These are phyloP conservation scores for Drosophila serrata DNA, from an alignment of 1,140 invertebrate species.

Conservation along the genomic window DNA sequence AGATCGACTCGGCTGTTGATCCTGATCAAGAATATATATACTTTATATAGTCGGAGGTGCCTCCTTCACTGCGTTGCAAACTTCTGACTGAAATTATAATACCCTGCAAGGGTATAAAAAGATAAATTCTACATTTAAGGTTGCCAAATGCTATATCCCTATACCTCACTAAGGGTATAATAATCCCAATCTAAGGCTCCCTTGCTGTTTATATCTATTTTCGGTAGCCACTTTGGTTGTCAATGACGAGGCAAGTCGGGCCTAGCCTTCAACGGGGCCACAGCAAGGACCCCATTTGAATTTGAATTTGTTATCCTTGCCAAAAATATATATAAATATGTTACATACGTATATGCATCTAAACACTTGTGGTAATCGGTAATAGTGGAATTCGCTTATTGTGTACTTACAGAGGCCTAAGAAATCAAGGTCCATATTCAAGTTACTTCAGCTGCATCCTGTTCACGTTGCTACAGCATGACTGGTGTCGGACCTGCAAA, in stretches of 20 bases:
- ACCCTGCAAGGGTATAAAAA: too few species aligned
- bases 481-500: slow-evolving; percentile 32
- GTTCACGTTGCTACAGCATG: slow-evolving; percentile 58
- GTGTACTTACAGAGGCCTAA: slow-evolving; percentile 69
- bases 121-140: too few species aligned
- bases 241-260: slow-evolving; percentile 34
- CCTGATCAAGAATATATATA: too few species aligned
- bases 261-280: slow-evolving; percentile 52
- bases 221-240: slow-evolving; percentile 58
- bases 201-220: slow-evolving; percentile 59
- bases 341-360: neutral
- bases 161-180: slow-evolving; percentile 19
- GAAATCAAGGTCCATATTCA: slow-evolving; percentile 83
- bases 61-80: too few species aligned
- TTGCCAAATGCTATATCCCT: too few species aligned
- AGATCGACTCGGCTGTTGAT: too few species aligned
- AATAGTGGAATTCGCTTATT: slow-evolving; percentile 23
- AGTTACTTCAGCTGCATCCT: slow-evolving; percentile 61
- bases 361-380: slow-evolving; percentile 41
- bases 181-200: neutral
- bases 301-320: slow-evolving; percentile 40
- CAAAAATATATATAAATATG: slow-evolving; percentile 8
- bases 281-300: slow-evolving; percentile 46
- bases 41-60: too few species aligned
- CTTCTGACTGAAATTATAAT: too few species aligned